Percentiles rank a stretch among this genome's conserved stretches.
Evolutionary conservation across 2,797 vertebrate species (phyloP).

Genomic region (Enteromius fasciolatus): DNA sequence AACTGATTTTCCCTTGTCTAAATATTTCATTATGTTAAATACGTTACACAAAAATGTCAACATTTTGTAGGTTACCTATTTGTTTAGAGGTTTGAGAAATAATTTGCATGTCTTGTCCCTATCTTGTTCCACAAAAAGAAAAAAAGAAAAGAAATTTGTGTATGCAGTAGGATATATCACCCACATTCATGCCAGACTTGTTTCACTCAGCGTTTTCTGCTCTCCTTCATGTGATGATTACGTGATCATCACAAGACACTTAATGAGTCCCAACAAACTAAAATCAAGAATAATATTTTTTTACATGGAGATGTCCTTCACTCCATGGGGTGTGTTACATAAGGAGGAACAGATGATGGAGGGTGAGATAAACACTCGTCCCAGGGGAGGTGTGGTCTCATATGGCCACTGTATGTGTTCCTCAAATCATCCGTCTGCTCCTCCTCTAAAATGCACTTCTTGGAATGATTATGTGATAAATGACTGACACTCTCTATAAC

Average conservation of each 20-base stretch:
- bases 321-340: conserved; percentile 54
- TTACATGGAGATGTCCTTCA: not conserved
- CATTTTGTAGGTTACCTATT: not conserved
- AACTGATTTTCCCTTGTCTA: not conserved
- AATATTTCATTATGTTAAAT: not conserved
- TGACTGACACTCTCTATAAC: conserved; percentile 52
- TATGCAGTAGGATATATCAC: not conserved
- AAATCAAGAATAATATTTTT: conserved; percentile 2
- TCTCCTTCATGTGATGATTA: not conserved
- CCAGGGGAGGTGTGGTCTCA: conserved; percentile 71
- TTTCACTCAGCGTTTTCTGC: not conserved
- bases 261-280: not conserved
- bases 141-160: not conserved
- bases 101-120: not conserved
- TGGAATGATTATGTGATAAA: conserved; percentile 49
- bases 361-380: conserved; percentile 68
- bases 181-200: not conserved
- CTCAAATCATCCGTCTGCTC: conserved; percentile 45
- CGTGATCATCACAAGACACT: not conserved
- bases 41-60: not conserved
- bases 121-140: not conserved
- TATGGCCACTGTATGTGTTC: conserved; percentile 61
- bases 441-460: conserved; percentile 57
- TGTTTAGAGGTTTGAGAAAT: not conserved
- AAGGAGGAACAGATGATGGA: conserved; percentile 70